A percentile compares a stretch with the other conserved stretches of the same genome.
phyloP scores from a whole-genome alignment of 2,888 invertebrate species.

The Aphodius granarius region DNA sequence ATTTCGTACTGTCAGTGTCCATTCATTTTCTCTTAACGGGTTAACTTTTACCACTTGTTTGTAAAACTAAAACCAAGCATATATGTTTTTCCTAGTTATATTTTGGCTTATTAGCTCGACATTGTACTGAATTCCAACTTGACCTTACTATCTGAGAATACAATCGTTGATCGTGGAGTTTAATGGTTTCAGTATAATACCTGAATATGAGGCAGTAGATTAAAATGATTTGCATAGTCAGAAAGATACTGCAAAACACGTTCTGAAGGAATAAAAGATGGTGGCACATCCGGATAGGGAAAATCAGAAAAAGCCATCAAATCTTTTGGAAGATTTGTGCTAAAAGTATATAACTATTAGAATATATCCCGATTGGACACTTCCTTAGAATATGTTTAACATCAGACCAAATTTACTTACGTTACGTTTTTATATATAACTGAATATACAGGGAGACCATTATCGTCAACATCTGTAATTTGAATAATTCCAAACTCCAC shows the following conservation, averaged over 20 bases:
- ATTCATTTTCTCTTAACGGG: conserved; percentile 55
- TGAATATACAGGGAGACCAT: conserved; percentile 71
- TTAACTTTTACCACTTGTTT: conserved; percentile 59
- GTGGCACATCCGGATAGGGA: conserved; percentile 61
- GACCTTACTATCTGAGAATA: too few relatives aligned
- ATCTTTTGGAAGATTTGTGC: conserved; percentile 77
- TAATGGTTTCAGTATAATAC: conserved; percentile 51
- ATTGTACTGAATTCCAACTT: too few relatives aligned
- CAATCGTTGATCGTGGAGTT: too few relatives aligned
- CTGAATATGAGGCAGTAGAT: conserved; percentile 63
- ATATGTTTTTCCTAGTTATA: too few relatives aligned
- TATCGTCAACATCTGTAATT: conserved; percentile 65
- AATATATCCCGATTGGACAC: conserved; percentile 63
- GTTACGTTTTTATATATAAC: conserved; percentile 79
- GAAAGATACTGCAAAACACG: conserved; percentile 70
- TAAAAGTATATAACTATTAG: conserved; percentile 30
- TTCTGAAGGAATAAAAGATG: conserved; percentile 67
- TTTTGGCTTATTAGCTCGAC: too few relatives aligned
- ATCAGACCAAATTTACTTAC: conserved; percentile 71
- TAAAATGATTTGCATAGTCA: conserved; percentile 65
- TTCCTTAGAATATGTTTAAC: conserved; percentile 67
- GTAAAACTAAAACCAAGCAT: conserved; percentile 55
- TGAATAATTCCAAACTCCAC: conserved; percentile 80
- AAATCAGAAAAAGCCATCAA: conserved; percentile 78
- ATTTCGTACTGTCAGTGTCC: conserved; percentile 64